These are phyloP conservation scores for Pangasius larnaudii DNA, from an alignment of 2,797 vertebrate species.

Conservation along the genomic window DNA sequence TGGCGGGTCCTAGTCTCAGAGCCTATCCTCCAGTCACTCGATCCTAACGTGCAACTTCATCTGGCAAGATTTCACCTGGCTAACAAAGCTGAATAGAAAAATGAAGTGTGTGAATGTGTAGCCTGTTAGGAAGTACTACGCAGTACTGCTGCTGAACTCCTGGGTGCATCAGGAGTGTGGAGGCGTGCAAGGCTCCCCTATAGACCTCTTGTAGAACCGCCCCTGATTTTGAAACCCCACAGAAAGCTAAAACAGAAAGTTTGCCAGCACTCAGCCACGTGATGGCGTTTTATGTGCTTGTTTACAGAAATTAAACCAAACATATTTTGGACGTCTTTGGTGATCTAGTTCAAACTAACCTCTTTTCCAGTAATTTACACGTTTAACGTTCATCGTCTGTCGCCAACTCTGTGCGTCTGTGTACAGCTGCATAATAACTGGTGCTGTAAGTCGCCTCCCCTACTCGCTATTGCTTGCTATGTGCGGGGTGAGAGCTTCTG, in stretches of 20 bases:
- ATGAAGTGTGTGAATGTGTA: neutral
- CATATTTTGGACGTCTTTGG: slow-evolving; percentile 35
- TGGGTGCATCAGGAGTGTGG: neutral
- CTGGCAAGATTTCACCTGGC: neutral
- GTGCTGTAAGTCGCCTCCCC: slow-evolving; percentile 64
- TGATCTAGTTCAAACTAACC: neutral
- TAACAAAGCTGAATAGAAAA: too few relatives aligned
- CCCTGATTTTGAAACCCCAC: neutral
- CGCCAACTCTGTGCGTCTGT: neutral
- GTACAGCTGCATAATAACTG: slow-evolving; percentile 26
- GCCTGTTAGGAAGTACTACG: neutral
- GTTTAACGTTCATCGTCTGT: neutral
- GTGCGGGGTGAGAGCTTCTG: slow-evolving; percentile 61
- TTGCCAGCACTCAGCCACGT: slow-evolving; percentile 66
- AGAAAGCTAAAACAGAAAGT: slow-evolving; percentile 14
- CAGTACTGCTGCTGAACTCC: neutral
- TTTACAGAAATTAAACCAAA: slow-evolving; percentile 70
- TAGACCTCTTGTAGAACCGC: neutral
- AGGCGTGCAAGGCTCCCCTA: too few relatives aligned
- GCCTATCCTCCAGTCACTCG: neutral
- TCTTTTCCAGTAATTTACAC: neutral
- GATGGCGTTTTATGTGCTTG: slow-evolving; percentile 84
- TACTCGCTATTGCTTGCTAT: slow-evolving; percentile 54
- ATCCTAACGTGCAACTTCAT: neutral
- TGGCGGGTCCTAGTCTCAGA: neutral